Percentiles rank a stretch among this genome's conserved stretches.
These are phyloP conservation scores for Dinoponera quadriceps DNA, from an alignment of 1,140 invertebrate genomes.

Conservation along the genomic window DNA sequence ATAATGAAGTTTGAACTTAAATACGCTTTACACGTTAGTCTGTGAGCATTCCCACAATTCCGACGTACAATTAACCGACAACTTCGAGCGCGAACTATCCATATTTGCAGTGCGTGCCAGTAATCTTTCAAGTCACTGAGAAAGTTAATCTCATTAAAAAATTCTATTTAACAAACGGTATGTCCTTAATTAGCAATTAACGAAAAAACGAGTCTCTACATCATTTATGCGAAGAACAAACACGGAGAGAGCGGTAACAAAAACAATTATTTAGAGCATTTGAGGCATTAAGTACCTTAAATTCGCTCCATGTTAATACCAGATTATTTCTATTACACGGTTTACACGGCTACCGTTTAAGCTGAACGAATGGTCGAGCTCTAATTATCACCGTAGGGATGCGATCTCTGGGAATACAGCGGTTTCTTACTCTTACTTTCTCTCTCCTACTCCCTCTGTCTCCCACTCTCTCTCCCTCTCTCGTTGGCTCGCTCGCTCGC, in stretches of 20 bases:
- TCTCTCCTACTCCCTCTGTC: neutral
- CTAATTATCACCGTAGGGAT: constrained; percentile 59
- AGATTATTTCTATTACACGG: constrained; percentile 59
- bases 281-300: constrained; percentile 38
- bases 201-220: constrained; percentile 5
- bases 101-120: neutral
- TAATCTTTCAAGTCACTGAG: neutral
- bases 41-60: too few species aligned
- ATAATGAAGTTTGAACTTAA: too few species aligned
- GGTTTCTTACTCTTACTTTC: constrained; percentile 49
- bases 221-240: constrained; percentile 6
- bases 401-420: constrained; percentile 28
- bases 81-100: neutral
- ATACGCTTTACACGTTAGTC: too few species aligned
- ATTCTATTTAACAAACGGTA: neutral
- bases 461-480: constrained; percentile 7
- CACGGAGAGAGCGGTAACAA: constrained; percentile 11
- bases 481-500: neutral
- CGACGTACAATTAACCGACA: too few species aligned
- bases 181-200: constrained; percentile 20
- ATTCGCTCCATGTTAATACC: constrained; percentile 54
- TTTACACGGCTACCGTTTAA: constrained; percentile 62
- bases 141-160: neutral
- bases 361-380: constrained; percentile 62
- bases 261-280: constrained; percentile 50